Percentiles rank a stretch among this genome's conserved stretches.
Conservation (phyloP, 2,888 invertebrate genomes). For the Brachyptera risi region DNA sequence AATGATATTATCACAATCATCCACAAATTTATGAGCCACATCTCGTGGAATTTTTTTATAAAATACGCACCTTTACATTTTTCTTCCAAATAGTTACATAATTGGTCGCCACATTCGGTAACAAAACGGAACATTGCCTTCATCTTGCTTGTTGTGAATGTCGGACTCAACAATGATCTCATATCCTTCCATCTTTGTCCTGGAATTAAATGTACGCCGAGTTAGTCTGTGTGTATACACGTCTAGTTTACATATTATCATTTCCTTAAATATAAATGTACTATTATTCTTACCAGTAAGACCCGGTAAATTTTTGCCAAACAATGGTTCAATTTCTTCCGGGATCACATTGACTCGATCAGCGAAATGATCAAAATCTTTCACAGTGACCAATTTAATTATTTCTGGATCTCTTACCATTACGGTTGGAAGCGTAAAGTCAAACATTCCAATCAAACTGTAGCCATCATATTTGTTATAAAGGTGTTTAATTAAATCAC, state of each 20-base stretch:
- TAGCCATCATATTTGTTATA: background rate
- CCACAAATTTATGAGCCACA: too few species aligned
- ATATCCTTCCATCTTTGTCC: slow-evolving; percentile 52
- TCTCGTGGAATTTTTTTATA: too few species aligned
- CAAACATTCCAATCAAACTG: slow-evolving; percentile 43
- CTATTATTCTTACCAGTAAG: slow-evolving; percentile 43
- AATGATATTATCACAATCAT: too few species aligned
- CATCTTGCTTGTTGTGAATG: slow-evolving; percentile 57
- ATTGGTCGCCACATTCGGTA: slow-evolving; percentile 40
- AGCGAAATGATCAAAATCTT: slow-evolving; percentile 55
- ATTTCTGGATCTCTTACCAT: slow-evolving; percentile 53
- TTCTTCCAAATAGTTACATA: background rate
- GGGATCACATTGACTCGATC: slow-evolving; percentile 47
- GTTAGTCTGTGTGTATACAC: too few species aligned
- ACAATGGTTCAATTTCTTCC: slow-evolving; percentile 47
- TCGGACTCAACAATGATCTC: slow-evolving; percentile 50
- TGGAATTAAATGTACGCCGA: slow-evolving; percentile 36
- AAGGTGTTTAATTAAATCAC: background rate
- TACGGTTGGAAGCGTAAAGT: slow-evolving; percentile 45
- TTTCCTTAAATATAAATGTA: too few species aligned
- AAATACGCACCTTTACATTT: background rate
- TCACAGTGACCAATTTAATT: slow-evolving; percentile 51
- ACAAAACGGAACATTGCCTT: slow-evolving; percentile 51
- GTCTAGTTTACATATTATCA: too few species aligned
- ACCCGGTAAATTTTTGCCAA: slow-evolving; percentile 49